Evolutionary conservation across 2,797 vertebrate species (phyloP), one percentile per base, ranked within the genome.

Genomic region (Takifugu ocellatus): DNA sequence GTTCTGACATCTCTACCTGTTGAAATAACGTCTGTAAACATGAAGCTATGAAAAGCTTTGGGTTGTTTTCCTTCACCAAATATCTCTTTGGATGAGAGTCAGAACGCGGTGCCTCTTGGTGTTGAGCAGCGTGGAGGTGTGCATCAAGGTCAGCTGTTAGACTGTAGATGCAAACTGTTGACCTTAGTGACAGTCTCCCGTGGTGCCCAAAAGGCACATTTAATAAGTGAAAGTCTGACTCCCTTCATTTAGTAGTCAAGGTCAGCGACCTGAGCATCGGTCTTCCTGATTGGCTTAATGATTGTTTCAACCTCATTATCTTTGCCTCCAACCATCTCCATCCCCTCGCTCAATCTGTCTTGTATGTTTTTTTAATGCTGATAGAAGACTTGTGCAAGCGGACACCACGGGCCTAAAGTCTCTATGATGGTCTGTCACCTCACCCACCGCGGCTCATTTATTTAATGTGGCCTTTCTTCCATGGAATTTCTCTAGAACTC

Each of bases 271-370:
- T 70, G 63, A 16, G 77, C 76, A 84, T 87, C 74, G 80, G 83
- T 87, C 84, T 84, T 74, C 74, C 85, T 76, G 85, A 94, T 93
- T 49, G 92, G 93, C 86, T 92, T 91, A 33, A 93, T 90, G 62
- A 90, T 92, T 63, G 64, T 83, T 77, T 85, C 82, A 73, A 87
- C 87, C 87, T 86, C 85, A 88, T 88, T 87, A 89, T 87, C 84
- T 81, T 84, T 84, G 71, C 72, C 70, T 75, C 54, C 68, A 43
- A 59, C 67, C 61, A 56, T 49, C 50, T 61, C 63, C 29, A 80
- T 61, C 78, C 81, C 78, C 48, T 88, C 88, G 69, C 87, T 69
- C 39, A 90, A 89, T 64, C 86, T 68, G 14, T 87, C 84, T 77
- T 61, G 66, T 79, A 63, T 81, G 33, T 54, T 51, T 65, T 51